Base-by-base conservation (phyloP, 2,888 invertebrate species). In the Hedya salicella region DNA sequence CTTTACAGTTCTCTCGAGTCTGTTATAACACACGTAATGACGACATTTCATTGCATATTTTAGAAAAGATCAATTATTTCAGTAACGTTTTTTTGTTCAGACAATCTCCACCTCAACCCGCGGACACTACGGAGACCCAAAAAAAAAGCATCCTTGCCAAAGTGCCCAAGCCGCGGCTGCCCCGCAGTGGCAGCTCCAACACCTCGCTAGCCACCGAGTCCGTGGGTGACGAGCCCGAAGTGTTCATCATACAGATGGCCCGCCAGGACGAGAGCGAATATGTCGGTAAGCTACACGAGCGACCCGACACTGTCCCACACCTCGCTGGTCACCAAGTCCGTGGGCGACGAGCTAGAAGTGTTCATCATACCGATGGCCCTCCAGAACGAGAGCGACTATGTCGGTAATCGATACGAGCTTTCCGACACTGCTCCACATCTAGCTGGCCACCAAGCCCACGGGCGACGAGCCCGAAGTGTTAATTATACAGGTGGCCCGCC, bases 161-260 rank as follows among this genome's bases (percentile, higher is more conserved):
- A 67, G 91, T 91, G 25, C 69, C 82, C 4, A 86, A 87, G 67
- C 82, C 89, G 0, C 85, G 89, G 0, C 70, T 89, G 1, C 88
- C 89, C 1, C 83, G 91, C 21, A 82, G 85, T 50, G 80, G 79
- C 62, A 86, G 87, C 67, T 79, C 84, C 50, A 80, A 44, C 30
- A 60, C 71, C 14, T 81, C 82, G 0, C 69, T 82, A 0, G 71
- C 72, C 4, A 86, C 86, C 0, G 87, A 85, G 11, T 75, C 16
- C 62, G 62, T 1, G 53, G 36, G 36, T 2, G 90, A 90, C 4
- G 79, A 77, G 21, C 75, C 83, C 0, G 91, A 91, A 62, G 93
- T 93, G 67, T 75, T 90, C 52, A 72, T 93, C 60, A 91, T 93
- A 30, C 90, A 88, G 75, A 75, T 93, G 73, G 84, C 89, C 1